Evolutionary conservation across 2,888 invertebrate genomes (phyloP), one percentile per base, ranked within the genome.

Genomic region (Rhamphomyia laevipes): DNA sequence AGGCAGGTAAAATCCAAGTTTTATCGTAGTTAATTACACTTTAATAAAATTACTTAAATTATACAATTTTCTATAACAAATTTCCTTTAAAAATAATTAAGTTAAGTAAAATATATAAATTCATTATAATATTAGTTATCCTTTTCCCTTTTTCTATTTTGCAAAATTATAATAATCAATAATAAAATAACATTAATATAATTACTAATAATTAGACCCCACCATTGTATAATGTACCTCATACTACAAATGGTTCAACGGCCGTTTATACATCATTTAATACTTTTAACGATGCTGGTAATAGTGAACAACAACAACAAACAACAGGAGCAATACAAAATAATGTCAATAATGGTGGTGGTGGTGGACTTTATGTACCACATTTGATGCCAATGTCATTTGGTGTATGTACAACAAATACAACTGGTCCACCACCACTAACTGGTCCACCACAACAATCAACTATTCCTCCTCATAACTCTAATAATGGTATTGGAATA

Each of bases 391-490:
- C 50, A 10, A 30, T 43, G 31, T 43, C 44, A 10, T 49, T 51
- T 15, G 53, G 53, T 4, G 16, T 46, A 30, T 12, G 33, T 5
- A 31, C 38, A 7, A 27, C 30, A 15, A 48, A 46, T 45, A 47
- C 51, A 15, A 18, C 33, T 1, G 53, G 50, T 35, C 15, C 49
- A 12, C 49, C 41, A 9, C 52, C 57, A 47, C 54, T 55, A 35
- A 46, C 58, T n/a, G 55, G 57, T 41, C 56, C 56, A 27, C 17
- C 46, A 12, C 46, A 55, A 5, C 44, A 50, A 1, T 51, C 51
- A 31, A 44, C 55, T 6, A 50, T 55, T 44, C 57, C 56, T 21
- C 23, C 58, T 43, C 17, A 7, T 33, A 13, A 33, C 4, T 9
- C 16, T 11, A 38, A 17, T 17, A 27, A 9, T 27, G 9, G 23